These are phyloP conservation scores for Disparrhopalites patrizii DNA, from an alignment of 2,888 invertebrate species.

Conservation along the genomic window DNA sequence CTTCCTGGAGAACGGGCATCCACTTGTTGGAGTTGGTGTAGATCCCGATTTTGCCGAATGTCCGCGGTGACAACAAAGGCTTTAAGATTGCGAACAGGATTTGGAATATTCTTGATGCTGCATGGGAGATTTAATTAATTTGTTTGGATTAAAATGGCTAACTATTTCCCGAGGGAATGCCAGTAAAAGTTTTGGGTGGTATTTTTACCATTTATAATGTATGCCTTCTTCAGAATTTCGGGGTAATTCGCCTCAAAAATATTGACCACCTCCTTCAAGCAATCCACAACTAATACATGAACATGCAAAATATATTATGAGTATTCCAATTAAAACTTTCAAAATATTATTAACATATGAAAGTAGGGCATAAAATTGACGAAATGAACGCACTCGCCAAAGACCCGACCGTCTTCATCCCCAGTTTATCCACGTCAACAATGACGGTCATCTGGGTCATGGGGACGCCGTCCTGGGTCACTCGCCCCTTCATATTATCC, in stretches of 20 bases:
- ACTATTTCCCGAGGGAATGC: background rate
- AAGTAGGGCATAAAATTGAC: too few relatives aligned
- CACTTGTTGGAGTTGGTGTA: background rate
- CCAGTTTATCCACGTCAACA: background rate
- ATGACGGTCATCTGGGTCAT: background rate
- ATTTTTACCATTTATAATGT: background rate
- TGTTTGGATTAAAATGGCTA: background rate
- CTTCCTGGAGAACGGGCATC: background rate
- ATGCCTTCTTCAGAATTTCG: background rate
- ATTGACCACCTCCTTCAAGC: background rate
- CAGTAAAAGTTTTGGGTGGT: too few relatives aligned
- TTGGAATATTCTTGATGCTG: constrained; percentile 1
- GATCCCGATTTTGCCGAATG: background rate
- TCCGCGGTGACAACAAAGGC: background rate
- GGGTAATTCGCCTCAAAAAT: background rate
- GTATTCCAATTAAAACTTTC: too few relatives aligned
- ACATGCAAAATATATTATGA: too few relatives aligned
- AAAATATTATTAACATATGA: too few relatives aligned
- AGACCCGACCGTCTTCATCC: background rate
- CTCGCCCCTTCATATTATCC: background rate
- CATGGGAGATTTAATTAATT: background rate
- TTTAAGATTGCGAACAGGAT: background rate
- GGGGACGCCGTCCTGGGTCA: background rate
- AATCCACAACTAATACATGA: background rate
- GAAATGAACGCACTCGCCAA: background rate